Base-by-base conservation (phyloP, 2,888 invertebrate species). In the Odontocerum albicorne region DNA sequence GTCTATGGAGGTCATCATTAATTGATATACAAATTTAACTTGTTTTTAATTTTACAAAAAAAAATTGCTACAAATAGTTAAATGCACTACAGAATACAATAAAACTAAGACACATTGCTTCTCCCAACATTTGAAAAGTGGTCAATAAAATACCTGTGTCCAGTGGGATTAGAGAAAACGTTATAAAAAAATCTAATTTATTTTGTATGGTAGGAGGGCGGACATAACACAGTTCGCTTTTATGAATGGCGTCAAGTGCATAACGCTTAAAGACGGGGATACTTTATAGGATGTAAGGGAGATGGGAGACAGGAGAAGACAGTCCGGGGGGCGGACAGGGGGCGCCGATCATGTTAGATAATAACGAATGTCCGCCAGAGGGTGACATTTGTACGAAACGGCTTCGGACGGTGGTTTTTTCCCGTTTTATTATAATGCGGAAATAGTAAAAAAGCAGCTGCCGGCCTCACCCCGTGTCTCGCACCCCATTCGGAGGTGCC, bases 371-470 rank as follows among this genome's bases (percentile, higher is more conserved):
- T 57, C 57, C 51, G 57, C 57, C 71, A 73, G 68, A 45, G 66
- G 74, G 76, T 73, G 76, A 77, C 78, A 78, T 77, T 78, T 78
- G 78, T 75, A 69, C 75, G 70, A 70, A 77, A 78, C 75, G 74
- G 74, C 77, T 74, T 72, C 64, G 73, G 76, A 76, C 77, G 75
- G 69, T 74, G 77, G 74, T 75, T 75, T 76, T 75, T 76, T 78
- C 77, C 77, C 77, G 77, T 83, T 83, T 83, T 83, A 84, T 83
- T 83, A 83, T 79, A 80, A 83, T 83, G 72, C 73, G 72, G 73
- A 72, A 72, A 72, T 72, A 68, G 67, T 73, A 74, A 83, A 84
- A 83, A 82, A 82, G 78, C 83, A 83, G 80, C 81, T 82, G 72
- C 82, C 75, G 75, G 68, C 63, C 64, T 59, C 63, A 55, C 56